Percentiles rank a stretch among this genome's conserved stretches.
Evolutionary conservation across 2,113 vertebrate species (phyloP).

Genomic region (Balaenoptera acutorostrata): DNA sequence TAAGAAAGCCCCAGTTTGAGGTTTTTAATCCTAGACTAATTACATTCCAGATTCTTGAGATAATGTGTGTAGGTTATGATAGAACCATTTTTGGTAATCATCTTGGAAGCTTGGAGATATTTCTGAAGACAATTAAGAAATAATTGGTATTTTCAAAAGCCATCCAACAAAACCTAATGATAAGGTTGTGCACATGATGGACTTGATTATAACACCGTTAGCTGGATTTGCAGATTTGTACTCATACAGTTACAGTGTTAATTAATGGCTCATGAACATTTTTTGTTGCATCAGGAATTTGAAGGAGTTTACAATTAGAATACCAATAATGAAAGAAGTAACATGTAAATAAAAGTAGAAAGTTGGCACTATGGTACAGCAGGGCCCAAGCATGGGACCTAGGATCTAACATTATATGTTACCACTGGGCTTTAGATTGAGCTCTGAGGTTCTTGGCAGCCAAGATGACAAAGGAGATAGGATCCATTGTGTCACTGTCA

Average conservation of each 20-base stretch:
- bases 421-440: neutral
- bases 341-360: neutral
- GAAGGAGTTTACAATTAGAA: neutral
- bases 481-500: neutral
- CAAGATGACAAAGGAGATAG: neutral
- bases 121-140: neutral
- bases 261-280: neutral
- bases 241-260: neutral
- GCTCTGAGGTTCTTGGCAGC: neutral
- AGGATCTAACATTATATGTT: neutral
- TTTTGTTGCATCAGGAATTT: neutral
- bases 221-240: neutral
- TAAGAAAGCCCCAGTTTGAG: neutral
- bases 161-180: neutral
- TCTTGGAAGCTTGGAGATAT: neutral
- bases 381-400: neutral
- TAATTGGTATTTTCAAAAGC: slow-evolving; percentile 12
- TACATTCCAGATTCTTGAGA: neutral
- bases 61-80: neutral
- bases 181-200: neutral
- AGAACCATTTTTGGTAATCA: neutral
- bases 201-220: neutral
- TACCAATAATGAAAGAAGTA: neutral
- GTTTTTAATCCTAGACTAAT: neutral
- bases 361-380: neutral